Evolutionary conservation across 1,140 invertebrate species (phyloP), one percentile per base, ranked within the genome.

Genomic region (Drosophila biarmipes): DNA sequence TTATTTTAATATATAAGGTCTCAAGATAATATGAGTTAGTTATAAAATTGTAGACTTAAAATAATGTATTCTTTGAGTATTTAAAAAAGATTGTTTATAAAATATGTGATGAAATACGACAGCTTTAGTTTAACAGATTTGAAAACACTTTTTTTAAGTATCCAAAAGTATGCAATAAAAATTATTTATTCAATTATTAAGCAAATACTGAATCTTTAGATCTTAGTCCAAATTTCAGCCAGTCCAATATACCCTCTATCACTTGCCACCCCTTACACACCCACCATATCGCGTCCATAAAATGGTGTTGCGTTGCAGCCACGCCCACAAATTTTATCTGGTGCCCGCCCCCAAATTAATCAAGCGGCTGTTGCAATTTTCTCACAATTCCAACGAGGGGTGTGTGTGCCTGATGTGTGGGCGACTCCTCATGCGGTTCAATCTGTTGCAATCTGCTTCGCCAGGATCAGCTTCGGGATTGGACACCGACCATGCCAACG

Each of bases 291-390:
- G 15, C 54, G 27, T 31, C 49, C 62, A 72, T 73, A 74, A 80
- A 89, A 78, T 89, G 85, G 85, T 89, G 84, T 80, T 84, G 72
- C 59, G 43, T 34, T 17, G 29, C 35, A 31, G 71, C 45, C 64
- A 89, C 84, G 85, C 84, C 84, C 84, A 89, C 85, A 80, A 84
- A 74, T 80, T 90, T 84, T 59, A 67, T 62, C 66, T 73, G 21
- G 55, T 63, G 37, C 19, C 78, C 84, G 84, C 84, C 82, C 84
- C 12, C 52, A 79, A 89, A 89, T 89, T 84, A 89, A 89, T 89
- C 85, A 89, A 89, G 80, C 85, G 78, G 63, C 85, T 90, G 76
- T 80, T 80, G 85, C 72, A 80, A 89, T 85, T 80, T 73, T 82
- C 57, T 27, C 62, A 54, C 40, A 57, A 46, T 29, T 27, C 19